Conservation (phyloP, 2,797 vertebrate species). For the Leptoclinus maculatus region DNA sequence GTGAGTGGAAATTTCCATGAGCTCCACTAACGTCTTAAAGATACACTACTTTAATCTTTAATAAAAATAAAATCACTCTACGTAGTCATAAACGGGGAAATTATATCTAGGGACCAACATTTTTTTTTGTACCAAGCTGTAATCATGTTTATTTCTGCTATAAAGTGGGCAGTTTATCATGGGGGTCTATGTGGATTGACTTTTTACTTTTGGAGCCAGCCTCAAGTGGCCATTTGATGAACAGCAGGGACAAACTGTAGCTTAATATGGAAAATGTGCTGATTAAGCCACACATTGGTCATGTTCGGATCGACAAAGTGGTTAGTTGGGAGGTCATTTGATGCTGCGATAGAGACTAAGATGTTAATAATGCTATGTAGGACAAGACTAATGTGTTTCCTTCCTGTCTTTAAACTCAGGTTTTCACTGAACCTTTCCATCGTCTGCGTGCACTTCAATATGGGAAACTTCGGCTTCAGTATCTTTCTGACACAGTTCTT, state of each 20-base stretch:
- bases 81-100: too few species aligned
- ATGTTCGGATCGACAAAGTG: neutral
- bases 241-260: neutral
- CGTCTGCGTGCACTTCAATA: constrained; percentile 82
- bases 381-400: neutral
- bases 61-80: constrained; percentile 28
- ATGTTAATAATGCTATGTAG: neutral
- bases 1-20: neutral
- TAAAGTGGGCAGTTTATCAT: too few species aligned
- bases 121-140: too few species aligned
- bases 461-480: constrained; percentile 83
- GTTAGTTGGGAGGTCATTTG: neutral
- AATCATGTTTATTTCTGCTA: too few species aligned
- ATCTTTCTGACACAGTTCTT: constrained; percentile 89
- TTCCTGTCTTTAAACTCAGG: constrained; percentile 68
- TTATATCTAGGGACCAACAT: too few species aligned
- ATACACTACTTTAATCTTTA: neutral
- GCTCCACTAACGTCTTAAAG: neutral
- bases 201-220: too few species aligned
- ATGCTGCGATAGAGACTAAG: neutral
- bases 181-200: neutral
- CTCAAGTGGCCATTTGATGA: neutral
- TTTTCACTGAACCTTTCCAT: constrained; percentile 83
- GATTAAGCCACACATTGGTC: neutral
- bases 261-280: neutral